phyloP scores from a whole-genome alignment of 2,113 vertebrate species.

The Melanocharis versteri region DNA sequence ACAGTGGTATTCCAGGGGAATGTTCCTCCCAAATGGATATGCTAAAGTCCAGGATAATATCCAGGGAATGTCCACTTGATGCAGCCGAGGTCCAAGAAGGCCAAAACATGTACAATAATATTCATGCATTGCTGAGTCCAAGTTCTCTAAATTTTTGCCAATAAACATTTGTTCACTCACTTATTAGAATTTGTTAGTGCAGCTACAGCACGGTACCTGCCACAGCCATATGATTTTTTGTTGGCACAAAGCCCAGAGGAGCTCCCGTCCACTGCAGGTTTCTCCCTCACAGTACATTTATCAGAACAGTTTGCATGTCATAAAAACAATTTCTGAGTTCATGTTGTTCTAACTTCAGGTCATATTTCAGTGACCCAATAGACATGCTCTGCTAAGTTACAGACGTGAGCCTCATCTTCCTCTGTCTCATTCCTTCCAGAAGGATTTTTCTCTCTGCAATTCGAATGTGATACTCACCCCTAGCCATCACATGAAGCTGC shows the following conservation, averaged over 20 bases:
- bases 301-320: neutral
- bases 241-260: neutral
- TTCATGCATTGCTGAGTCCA: neutral
- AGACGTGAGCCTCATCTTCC: neutral
- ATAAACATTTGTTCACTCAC: neutral
- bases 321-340: neutral
- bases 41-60: neutral
- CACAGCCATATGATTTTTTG: neutral
- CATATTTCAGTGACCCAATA: neutral
- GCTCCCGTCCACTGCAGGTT: neutral
- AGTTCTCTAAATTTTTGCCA: neutral
- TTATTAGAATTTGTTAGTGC: neutral
- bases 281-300: neutral
- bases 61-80: neutral
- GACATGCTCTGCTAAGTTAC: neutral
- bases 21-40: fast-evolving
- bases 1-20: neutral
- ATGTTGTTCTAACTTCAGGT: neutral
- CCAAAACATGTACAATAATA: neutral
- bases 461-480: neutral
- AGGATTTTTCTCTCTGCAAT: neutral
- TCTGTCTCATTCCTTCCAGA: neutral
- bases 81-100: neutral
- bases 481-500: neutral
- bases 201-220: neutral